These are phyloP conservation scores for Vultur gryphus DNA, from an alignment of 2,797 vertebrate species.

Conservation along the genomic window DNA sequence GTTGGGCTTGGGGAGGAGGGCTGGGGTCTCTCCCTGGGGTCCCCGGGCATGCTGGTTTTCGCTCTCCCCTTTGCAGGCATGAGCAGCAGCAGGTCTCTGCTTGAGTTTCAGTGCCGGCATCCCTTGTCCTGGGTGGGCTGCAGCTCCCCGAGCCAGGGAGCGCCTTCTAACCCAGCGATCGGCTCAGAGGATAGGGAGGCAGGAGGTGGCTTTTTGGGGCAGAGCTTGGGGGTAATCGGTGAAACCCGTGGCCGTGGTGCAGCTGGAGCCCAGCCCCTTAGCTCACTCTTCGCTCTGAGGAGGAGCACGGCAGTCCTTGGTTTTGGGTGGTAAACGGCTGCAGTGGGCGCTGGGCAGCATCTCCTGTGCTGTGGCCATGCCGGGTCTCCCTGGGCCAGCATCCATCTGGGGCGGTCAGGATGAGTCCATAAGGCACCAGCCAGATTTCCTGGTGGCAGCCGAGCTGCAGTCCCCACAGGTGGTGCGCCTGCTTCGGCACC, in stretches of 20 bases:
- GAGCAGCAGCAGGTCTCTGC: background rate
- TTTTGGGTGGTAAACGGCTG: background rate
- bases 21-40: background rate
- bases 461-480: background rate
- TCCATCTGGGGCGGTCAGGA: background rate
- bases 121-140: accelerated
- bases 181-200: background rate
- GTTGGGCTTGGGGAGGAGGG: background rate
- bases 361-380: background rate
- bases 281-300: background rate
- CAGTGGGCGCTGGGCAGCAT: background rate
- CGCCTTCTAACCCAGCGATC: accelerated
- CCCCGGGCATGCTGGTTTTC: accelerated
- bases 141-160: background rate
- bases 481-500: background rate
- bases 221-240: background rate
- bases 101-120: background rate
- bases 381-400: accelerated
- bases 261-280: background rate
- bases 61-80: background rate
- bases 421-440: background rate
- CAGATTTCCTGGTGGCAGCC: accelerated
- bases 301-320: background rate
- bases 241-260: accelerated
- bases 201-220: background rate